Conservation (phyloP, 2,888 invertebrate species). For the Epiblema foenella region DNA sequence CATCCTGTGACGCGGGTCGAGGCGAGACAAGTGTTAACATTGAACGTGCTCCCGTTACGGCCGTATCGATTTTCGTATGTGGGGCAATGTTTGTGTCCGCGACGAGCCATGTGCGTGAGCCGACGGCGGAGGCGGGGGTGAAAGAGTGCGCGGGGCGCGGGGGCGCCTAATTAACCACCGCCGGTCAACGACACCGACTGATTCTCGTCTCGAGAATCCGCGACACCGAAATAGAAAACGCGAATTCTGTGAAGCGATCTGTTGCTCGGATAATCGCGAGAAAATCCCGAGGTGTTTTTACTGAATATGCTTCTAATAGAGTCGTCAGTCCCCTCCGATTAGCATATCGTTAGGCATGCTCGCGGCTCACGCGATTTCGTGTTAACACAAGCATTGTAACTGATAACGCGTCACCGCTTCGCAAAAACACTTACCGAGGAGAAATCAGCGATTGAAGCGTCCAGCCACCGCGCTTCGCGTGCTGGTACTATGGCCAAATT, state of each 20-base stretch:
- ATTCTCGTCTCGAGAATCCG: slow-evolving; percentile 54
- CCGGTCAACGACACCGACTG: slow-evolving; percentile 73
- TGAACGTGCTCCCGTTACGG: slow-evolving; percentile 64
- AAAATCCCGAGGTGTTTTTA: slow-evolving; percentile 35
- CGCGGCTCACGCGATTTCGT: slow-evolving; percentile 40
- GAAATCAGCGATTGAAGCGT: slow-evolving; percentile 24
- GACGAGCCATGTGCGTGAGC: slow-evolving; percentile 60
- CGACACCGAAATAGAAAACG: slow-evolving; percentile 47
- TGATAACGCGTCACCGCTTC: slow-evolving; percentile 28
- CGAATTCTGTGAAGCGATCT: slow-evolving; percentile 27
- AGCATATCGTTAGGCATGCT: slow-evolving; percentile 40
- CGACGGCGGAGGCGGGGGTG: slow-evolving; percentile 51
- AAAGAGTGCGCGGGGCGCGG: slow-evolving; percentile 48
- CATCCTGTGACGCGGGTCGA: slow-evolving; percentile 30
- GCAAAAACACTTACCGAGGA: slow-evolving; percentile 32
- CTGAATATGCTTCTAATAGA: slow-evolving; percentile 36
- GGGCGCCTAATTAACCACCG: slow-evolving; percentile 73
- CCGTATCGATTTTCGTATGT: slow-evolving; percentile 76
- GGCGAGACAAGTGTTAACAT: slow-evolving; percentile 43
- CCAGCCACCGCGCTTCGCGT: slow-evolving; percentile 17
- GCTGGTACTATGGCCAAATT: slow-evolving; percentile 22
- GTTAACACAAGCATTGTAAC: slow-evolving; percentile 39
- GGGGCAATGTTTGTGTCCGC: slow-evolving; percentile 66
- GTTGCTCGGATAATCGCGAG: slow-evolving; percentile 19
- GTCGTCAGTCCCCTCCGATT: slow-evolving; percentile 36